Percentiles rank a stretch among this genome's conserved stretches.
These are phyloP conservation scores for Choreutis nemorana DNA, from an alignment of 2,888 invertebrate species.

Conservation along the genomic window DNA sequence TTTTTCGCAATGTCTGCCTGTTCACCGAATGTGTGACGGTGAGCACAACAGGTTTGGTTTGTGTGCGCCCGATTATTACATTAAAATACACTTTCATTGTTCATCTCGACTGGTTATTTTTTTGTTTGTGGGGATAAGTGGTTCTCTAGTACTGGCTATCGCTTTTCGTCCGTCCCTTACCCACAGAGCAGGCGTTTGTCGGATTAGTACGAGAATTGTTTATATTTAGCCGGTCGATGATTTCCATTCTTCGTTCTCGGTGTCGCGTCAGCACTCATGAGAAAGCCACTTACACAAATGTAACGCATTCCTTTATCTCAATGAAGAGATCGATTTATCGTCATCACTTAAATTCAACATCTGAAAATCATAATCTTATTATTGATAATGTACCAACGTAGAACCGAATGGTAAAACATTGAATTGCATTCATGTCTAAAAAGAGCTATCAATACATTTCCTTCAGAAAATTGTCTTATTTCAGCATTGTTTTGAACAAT, in stretches of 20 bases:
- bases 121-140: not conserved
- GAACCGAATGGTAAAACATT: slow-evolving; percentile 16
- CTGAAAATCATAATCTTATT: too few species aligned
- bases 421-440: slow-evolving; percentile 7
- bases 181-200: too few species aligned
- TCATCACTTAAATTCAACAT: too few species aligned
- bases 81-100: slow-evolving; percentile 2
- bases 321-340: too few species aligned
- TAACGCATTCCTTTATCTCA: slow-evolving; percentile 1
- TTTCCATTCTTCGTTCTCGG: slow-evolving; percentile 36
- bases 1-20: too few species aligned
- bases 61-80: slow-evolving; percentile 5
- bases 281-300: slow-evolving; percentile 18
- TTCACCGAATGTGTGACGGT: too few species aligned
- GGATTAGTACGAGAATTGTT: slow-evolving; percentile 20
- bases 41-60: too few species aligned
- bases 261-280: slow-evolving; percentile 26
- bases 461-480: not conserved
- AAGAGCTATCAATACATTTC: not conserved
- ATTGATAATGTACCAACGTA: too few species aligned
- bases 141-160: not conserved
- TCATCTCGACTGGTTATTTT: not conserved
- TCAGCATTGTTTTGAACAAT: slow-evolving; percentile 38
- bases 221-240: slow-evolving; percentile 28
- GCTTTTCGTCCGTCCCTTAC: not conserved